These are phyloP conservation scores for Heteractis magnifica DNA, from an alignment of 92 coral and sea anemone genomes.

Conservation along the genomic window DNA sequence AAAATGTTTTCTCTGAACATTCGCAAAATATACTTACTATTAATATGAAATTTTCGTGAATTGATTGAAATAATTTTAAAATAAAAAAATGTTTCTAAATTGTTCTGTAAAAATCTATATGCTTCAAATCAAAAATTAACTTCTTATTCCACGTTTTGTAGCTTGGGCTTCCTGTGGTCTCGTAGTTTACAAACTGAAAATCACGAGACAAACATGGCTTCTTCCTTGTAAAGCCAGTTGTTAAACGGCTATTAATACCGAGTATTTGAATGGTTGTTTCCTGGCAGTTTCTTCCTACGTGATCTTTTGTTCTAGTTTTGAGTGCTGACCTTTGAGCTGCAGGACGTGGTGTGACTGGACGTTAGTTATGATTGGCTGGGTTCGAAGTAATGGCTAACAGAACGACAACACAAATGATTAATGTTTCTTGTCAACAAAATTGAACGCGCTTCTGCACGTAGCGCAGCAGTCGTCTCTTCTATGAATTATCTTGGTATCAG, in stretches of 20 bases:
- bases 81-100: no score
- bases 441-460: background rate
- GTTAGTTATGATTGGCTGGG: slow-evolving; percentile 11
- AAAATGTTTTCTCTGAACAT: no score
- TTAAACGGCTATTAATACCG: background rate
- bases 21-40: no score
- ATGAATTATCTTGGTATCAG: background rate
- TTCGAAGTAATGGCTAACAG: background rate
- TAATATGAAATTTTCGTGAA: no score
- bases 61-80: no score
- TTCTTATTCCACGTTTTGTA: background rate
- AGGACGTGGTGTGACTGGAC: background rate
- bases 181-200: background rate
- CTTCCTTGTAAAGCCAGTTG: background rate
- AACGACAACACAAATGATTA: background rate
- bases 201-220: background rate
- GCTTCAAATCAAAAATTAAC: no score
- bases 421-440: background rate
- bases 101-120: no score
- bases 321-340: slow-evolving; percentile 23
- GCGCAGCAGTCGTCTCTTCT: background rate
- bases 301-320: background rate
- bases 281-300: slow-evolving; percentile 3
- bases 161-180: slow-evolving; percentile 5
- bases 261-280: background rate